Evolutionary conservation across 2,797 vertebrate species (phyloP).

Genomic region (Sebastes dallii): DNA sequence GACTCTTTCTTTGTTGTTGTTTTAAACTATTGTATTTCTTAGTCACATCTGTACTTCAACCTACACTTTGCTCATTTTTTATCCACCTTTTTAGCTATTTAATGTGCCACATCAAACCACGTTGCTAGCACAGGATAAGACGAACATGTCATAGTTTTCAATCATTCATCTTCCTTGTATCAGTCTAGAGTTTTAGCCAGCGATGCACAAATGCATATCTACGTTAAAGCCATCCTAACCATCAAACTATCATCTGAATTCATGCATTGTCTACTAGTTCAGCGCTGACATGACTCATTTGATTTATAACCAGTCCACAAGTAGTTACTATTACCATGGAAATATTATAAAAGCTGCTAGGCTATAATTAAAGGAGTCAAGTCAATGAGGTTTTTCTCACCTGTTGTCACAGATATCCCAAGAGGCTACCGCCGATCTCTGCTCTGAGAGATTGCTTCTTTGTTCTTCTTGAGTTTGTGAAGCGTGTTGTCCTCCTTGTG

Average conservation of each 20-base stretch:
- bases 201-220: background rate
- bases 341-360: background rate
- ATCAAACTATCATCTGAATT: background rate
- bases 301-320: background rate
- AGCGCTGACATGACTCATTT: background rate
- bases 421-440: slow-evolving; percentile 33
- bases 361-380: background rate
- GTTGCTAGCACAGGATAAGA: background rate
- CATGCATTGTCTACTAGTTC: background rate
- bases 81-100: background rate
- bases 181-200: background rate
- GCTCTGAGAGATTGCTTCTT: slow-evolving; percentile 14
- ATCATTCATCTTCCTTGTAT: background rate
- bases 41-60: background rate
- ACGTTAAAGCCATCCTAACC: background rate
- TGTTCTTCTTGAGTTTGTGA: slow-evolving; percentile 16
- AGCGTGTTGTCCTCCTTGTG: background rate
- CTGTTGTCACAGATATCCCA: slow-evolving; percentile 59
- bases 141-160: background rate
- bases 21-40: background rate
- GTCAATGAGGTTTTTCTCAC: slow-evolving; percentile 40
- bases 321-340: background rate
- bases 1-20: background rate
- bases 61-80: background rate
- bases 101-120: background rate